phyloP scores from a whole-genome alignment of 1,140 invertebrate genomes.

The Drosophila orosa region DNA sequence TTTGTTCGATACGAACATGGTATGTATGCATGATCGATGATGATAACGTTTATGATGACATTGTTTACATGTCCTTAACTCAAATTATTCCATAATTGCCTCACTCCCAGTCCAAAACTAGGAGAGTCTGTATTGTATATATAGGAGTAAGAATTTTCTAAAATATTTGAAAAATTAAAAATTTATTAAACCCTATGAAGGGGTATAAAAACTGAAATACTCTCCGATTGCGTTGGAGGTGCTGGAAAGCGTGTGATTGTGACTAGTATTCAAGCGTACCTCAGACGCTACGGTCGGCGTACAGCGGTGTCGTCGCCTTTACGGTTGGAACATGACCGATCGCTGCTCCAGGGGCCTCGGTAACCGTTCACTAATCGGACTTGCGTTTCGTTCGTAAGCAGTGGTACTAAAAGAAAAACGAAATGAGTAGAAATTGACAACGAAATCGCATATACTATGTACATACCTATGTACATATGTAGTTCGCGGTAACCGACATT shows the following conservation, averaged over 20 bases:
- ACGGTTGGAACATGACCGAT: neutral
- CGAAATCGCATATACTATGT: conserved; percentile 5
- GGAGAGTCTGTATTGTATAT: no score
- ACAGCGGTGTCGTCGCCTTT: conserved; percentile 1
- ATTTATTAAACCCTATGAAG: neutral
- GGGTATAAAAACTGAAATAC: neutral
- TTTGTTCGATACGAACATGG: no score
- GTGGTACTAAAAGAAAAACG: conserved; percentile 1
- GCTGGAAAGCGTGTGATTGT: neutral
- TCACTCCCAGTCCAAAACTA: no score
- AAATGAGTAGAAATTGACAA: conserved; percentile 2
- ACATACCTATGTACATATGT: neutral
- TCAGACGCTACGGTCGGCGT: conserved; percentile 2
- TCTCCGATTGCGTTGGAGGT: neutral
- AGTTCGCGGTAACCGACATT: conserved; percentile 1
- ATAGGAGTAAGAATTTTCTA: no score
- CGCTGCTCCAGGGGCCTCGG: neutral
- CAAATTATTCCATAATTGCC: neutral
- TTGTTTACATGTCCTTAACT: neutral
- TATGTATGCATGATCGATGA: no score
- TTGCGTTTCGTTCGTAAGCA: neutral
- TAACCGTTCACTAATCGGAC: neutral
- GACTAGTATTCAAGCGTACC: conserved; percentile 2
- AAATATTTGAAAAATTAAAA: no score
- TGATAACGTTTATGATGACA: neutral